Percentiles rank a stretch among this genome's conserved stretches.
phyloP scores from a whole-genome alignment of 2,797 vertebrate genomes.

The Anguilla obscura region DNA sequence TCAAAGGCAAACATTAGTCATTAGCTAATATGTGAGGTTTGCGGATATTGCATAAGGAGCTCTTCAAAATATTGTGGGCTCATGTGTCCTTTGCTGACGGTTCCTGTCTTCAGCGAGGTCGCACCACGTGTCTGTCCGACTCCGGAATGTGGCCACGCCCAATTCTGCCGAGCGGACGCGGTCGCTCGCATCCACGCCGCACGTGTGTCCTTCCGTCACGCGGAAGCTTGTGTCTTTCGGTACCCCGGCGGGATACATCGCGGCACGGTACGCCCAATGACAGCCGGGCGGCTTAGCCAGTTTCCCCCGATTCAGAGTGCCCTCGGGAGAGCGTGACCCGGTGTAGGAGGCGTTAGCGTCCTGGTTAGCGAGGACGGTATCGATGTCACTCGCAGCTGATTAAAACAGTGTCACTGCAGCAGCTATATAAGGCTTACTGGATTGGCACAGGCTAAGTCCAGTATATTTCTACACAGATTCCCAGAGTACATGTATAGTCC shows the following conservation, averaged over 20 bases:
- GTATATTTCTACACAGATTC: not conserved
- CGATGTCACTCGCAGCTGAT: not conserved
- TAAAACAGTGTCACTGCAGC: not conserved
- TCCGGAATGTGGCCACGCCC: not conserved
- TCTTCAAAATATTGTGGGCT: not conserved
- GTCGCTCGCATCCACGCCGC: not conserved
- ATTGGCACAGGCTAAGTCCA: not conserved
- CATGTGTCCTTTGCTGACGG: not conserved
- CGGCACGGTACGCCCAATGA: not conserved
- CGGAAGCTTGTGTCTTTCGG: not conserved
- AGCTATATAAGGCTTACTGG: not conserved
- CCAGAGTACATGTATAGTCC: not conserved
- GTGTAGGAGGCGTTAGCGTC: not conserved
- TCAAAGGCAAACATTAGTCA: not conserved
- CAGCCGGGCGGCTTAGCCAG: not conserved
- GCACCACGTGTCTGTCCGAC: not conserved
- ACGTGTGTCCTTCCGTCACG: not conserved
- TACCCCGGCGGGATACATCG: not conserved
- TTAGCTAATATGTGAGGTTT: not conserved
- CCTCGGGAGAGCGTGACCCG: not conserved
- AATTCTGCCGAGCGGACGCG: no score
- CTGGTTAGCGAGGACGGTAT: not conserved
- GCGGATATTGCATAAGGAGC: not conserved
- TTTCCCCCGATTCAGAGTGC: not conserved
- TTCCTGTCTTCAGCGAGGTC: not conserved